Conservation (phyloP, 1,140 invertebrate species). For the Drosophila melanogaster region DNA sequence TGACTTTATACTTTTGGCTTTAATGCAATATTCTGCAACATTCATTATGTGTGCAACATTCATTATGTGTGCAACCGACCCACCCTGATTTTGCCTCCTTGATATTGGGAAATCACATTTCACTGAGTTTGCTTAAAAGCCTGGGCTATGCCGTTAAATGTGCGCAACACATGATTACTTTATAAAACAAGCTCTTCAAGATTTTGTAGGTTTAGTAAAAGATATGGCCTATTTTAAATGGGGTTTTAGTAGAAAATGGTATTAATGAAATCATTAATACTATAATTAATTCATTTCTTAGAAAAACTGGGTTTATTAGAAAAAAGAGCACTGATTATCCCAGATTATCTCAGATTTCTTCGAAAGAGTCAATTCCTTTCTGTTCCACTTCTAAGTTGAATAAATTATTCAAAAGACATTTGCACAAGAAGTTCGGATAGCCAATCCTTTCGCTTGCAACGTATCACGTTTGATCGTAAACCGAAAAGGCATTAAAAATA, state of each 20-base stretch:
- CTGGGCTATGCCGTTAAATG: slow-evolving; percentile 12
- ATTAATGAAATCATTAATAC: too few species aligned
- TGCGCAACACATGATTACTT: slow-evolving; percentile 21
- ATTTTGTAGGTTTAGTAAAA: not conserved
- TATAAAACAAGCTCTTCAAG: not conserved
- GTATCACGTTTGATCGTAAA: slow-evolving; percentile 41
- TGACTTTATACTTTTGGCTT: slow-evolving; percentile 50
- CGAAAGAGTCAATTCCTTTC: not conserved
- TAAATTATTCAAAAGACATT: slow-evolving; percentile 9
- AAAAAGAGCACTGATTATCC: too few species aligned
- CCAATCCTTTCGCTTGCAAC: slow-evolving; percentile 1
- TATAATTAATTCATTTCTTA: too few species aligned
- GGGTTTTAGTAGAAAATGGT: too few species aligned
- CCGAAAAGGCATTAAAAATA: slow-evolving; percentile 41
- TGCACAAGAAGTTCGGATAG: not conserved
- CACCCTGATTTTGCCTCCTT: slow-evolving; percentile 1
- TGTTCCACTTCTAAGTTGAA: not conserved
- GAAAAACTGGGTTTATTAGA: too few species aligned
- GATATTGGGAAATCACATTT: slow-evolving; percentile 32
- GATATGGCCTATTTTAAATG: too few species aligned
- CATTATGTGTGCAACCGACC: slow-evolving; percentile 1
- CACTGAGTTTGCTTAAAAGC: slow-evolving; percentile 1
- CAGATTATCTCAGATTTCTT: not conserved
- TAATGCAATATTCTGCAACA: slow-evolving; percentile 74
- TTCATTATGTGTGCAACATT: slow-evolving; percentile 61